Conservation (phyloP, 2,797 vertebrate species). For the Malurus leucopterus region DNA sequence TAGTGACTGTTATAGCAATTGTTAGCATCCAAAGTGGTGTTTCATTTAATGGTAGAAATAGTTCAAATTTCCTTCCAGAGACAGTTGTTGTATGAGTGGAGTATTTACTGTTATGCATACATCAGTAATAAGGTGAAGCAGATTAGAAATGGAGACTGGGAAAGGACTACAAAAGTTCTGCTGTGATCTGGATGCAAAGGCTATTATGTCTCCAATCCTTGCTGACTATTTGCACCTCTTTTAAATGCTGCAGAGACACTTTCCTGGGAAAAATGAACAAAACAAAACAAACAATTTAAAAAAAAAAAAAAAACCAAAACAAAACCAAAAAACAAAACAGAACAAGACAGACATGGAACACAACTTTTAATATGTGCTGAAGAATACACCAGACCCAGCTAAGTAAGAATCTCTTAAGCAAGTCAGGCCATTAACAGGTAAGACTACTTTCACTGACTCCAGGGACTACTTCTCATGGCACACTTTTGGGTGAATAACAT, state of each 20-base stretch:
- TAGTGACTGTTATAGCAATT: slow-evolving; percentile 15
- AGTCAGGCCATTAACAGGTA: background rate
- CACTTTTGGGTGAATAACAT: background rate
- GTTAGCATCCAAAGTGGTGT: background rate
- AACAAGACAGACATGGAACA: background rate
- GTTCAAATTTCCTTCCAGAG: background rate
- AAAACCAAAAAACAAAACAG: background rate
- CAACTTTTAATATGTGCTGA: background rate
- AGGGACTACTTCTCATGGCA: background rate
- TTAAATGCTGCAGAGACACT: background rate
- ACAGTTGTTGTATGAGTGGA: background rate
- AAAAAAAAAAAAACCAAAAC: background rate
- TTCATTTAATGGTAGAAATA: background rate
- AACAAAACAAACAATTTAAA: background rate
- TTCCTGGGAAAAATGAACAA: background rate
- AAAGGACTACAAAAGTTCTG: background rate
- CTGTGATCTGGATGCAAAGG: background rate
- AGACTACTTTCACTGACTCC: background rate
- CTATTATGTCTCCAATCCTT: background rate
- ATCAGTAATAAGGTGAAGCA: background rate
- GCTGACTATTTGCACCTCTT: background rate
- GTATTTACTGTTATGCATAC: background rate
- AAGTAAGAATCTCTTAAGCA: background rate
- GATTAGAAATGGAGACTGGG: background rate
- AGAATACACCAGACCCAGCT: background rate